A percentile compares a stretch with the other conserved stretches of the same genome.
These are phyloP conservation scores for Lepidurus apus DNA, from an alignment of 1,140 invertebrate genomes.

Conservation along the genomic window DNA sequence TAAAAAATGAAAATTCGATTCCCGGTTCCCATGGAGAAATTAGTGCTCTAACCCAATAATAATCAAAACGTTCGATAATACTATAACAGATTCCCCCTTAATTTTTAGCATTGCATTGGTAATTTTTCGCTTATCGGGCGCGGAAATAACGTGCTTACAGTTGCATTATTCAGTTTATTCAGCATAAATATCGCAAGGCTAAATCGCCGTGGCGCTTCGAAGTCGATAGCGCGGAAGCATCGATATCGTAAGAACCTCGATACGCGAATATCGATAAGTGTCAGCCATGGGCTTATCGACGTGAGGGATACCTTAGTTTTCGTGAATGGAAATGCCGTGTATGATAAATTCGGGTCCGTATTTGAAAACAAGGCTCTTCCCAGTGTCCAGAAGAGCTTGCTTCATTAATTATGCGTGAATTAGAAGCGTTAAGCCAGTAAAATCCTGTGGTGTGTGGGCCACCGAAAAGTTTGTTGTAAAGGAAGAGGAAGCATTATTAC, in stretches of 20 bases:
- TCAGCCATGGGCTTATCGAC: constrained; percentile 17
- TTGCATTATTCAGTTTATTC: too few relatives aligned
- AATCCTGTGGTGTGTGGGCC: neutral
- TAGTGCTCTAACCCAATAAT: too few relatives aligned
- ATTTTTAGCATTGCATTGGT: too few relatives aligned
- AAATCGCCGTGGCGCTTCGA: neutral
- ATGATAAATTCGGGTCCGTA: neutral
- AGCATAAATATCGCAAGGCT: neutral
- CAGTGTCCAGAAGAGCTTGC: neutral
- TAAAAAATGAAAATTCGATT: too few relatives aligned
- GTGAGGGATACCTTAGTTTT: neutral
- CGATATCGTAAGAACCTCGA: neutral
- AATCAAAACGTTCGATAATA: too few relatives aligned
- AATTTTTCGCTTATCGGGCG: too few relatives aligned
- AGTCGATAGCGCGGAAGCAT: neutral
- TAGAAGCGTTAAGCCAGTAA: neutral
- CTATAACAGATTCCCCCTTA: too few relatives aligned
- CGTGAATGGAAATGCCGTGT: constrained; percentile 18
- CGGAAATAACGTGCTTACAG: too few relatives aligned
- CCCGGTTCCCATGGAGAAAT: too few relatives aligned
- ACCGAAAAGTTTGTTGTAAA: neutral
- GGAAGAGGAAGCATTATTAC: neutral
- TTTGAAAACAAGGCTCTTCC: constrained; percentile 21
- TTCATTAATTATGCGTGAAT: neutral
- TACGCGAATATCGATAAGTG: constrained; percentile 1